These are phyloP conservation scores for Hoplodrina blanda DNA, from an alignment of 2,888 invertebrate genomes.

Conservation along the genomic window DNA sequence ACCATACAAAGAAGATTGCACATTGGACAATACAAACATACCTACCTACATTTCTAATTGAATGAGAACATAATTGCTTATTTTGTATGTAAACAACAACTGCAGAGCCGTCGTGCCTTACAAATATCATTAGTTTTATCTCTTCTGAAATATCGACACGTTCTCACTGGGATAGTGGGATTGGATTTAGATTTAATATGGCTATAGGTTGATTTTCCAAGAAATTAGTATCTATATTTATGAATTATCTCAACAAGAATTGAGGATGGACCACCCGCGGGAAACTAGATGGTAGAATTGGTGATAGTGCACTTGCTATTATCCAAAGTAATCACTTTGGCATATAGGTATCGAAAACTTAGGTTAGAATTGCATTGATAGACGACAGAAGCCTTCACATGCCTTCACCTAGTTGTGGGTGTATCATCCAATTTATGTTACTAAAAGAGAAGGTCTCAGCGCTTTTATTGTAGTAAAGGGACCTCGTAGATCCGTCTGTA, in stretches of 20 bases:
- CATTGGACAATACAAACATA: constrained; percentile 23
- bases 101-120: constrained; percentile 46
- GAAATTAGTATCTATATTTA: constrained; percentile 34
- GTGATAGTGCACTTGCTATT: not conserved
- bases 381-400: constrained; percentile 63
- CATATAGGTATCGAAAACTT: not conserved
- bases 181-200: constrained; percentile 37
- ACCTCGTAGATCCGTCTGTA: constrained; percentile 61
- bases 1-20: constrained; percentile 11
- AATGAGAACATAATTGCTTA: constrained; percentile 50
- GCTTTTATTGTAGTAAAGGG: constrained; percentile 61
- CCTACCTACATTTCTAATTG: constrained; percentile 41
- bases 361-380: constrained; percentile 53
- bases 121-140: constrained; percentile 63
- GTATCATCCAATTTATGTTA: constrained; percentile 61
- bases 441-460: constrained; percentile 63
- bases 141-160: constrained; percentile 47
- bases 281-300: not conserved
- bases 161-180: constrained; percentile 39
- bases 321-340: constrained; percentile 1
- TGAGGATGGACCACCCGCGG: constrained; percentile 38
- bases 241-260: constrained; percentile 24
- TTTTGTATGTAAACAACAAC: constrained; percentile 32
- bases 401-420: constrained; percentile 66
- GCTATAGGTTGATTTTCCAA: constrained; percentile 17